Conservation (phyloP, 1,140 invertebrate genomes). For the Adoxophyes honmai region DNA sequence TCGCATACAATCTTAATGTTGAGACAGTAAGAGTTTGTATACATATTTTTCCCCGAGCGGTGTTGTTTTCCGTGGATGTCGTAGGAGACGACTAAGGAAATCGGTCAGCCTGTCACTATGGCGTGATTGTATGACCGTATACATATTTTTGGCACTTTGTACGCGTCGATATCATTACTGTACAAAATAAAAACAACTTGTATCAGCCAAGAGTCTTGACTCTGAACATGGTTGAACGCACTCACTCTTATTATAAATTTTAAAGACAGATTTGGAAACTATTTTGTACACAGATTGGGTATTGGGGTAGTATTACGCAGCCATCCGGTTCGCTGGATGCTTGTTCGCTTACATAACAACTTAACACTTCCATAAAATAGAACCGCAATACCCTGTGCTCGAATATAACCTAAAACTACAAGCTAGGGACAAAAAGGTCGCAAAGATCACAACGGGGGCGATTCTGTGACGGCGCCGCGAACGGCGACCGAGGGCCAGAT, state of each 20-base stretch:
- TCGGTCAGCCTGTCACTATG: too few relatives aligned
- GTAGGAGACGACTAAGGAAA: too few relatives aligned
- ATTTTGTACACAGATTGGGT: constrained; percentile 63
- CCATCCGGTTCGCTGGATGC: constrained; percentile 46
- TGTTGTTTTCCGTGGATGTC: too few relatives aligned
- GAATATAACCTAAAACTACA: constrained; percentile 70
- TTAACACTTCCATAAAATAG: constrained; percentile 69
- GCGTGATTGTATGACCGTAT: too few relatives aligned
- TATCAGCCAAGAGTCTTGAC: constrained; percentile 6
- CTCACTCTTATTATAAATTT: constrained; percentile 34
- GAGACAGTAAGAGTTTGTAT: too few relatives aligned
- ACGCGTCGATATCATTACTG: too few relatives aligned
- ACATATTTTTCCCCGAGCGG: too few relatives aligned
- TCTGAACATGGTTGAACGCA: constrained; percentile 42
- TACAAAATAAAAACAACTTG: background rate
- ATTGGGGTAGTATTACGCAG: constrained; percentile 73
- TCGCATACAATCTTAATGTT: too few relatives aligned
- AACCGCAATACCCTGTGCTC: constrained; percentile 76
- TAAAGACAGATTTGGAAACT: constrained; percentile 63
- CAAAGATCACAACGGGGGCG: constrained; percentile 61
- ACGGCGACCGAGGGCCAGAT: background rate
- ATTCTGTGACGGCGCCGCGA: constrained; percentile 23
- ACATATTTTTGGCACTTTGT: too few relatives aligned
- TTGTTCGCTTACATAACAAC: constrained; percentile 55
- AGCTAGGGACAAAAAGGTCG: constrained; percentile 70